Evolutionary conservation across 2,113 vertebrate species (phyloP).

Genomic region (western clawed frog (Xenopus tropicalis)): DNA sequence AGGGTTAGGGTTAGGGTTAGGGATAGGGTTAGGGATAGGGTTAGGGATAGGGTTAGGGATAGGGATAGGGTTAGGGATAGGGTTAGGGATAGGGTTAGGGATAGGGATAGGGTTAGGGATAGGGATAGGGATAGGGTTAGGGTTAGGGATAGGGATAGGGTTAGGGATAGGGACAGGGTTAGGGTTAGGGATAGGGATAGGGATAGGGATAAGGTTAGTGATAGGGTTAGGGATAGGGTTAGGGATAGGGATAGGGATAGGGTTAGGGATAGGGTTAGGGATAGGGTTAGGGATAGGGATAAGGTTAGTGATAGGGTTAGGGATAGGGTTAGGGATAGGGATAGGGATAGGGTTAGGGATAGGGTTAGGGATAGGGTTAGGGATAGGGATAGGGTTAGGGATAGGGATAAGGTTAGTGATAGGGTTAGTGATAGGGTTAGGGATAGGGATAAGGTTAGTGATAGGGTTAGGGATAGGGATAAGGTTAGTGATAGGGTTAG

Average conservation of each 20-base stretch:
- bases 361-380: constrained; percentile 23
- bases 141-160: constrained; percentile 45
- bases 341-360: constrained; percentile 39
- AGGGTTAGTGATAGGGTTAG: too few relatives aligned
- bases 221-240: too few relatives aligned
- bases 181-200: too few relatives aligned
- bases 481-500: too few relatives aligned
- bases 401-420: too few relatives aligned
- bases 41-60: constrained; percentile 11
- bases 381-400: constrained; percentile 19
- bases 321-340: constrained; percentile 38
- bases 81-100: constrained; percentile 29
- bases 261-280: constrained; percentile 42
- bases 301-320: too few relatives aligned
- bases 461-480: too few relatives aligned
- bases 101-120: constrained; percentile 30
- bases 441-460: too few relatives aligned
- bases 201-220: too few relatives aligned
- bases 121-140: constrained; percentile 39
- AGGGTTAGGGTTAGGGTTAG: neutral
- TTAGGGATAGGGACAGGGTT: too few relatives aligned
- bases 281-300: constrained; percentile 43
- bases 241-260: too few relatives aligned
- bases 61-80: constrained; percentile 22
- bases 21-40: neutral